Base-by-base conservation (phyloP, 1,140 invertebrate genomes). In the Bicyclus anynana region DNA sequence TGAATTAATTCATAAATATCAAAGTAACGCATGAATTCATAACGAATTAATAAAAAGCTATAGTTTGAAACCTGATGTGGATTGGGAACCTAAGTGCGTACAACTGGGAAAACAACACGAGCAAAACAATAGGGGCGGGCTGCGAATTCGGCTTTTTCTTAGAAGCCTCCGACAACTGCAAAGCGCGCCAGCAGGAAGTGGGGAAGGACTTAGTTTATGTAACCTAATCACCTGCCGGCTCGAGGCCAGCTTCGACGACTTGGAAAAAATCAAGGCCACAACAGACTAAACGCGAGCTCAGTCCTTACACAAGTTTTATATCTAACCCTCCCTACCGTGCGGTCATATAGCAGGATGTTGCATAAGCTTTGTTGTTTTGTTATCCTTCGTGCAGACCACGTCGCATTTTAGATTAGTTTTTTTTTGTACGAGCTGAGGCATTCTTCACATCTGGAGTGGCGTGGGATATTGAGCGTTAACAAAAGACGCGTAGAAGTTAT, bases 141-240 rank as follows among this genome's bases (percentile, higher is more conserved):
- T 78, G 77, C 72, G 72, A 84, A 84, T 84, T 87, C 76, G 73
- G 75, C 68, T 75, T 74, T 81, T 87, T 85, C 80, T 84, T 69
- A 85, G 84, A 87, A 85, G 65, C 79, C 78, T 80, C 70, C 75
- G 79, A 79, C 83, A 86, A 87, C 81, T 84, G 84, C 79, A 77
- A 72, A 80, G 73, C 82, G 80, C 72, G 77, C 74, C 73, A 83
- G 73, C 84, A 87, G 84, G 84, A 86, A 88, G 83, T 84, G 75
- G 83, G 82, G 84, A 80, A 80, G 80, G 76, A 73, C 79, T 81
- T 75, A 86, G 84, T 83, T 87, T 88, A 86, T 88, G 84, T 88
- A 88, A 88, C 81, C 80, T 84, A 88, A 88, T 86, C 84, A 88
- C 84, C 84, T 88, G 84, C 84, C 81, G 61, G 72, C 61, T 79